Evolutionary conservation across 2,113 vertebrate species (phyloP).

Genomic region (Hucho hucho): DNA sequence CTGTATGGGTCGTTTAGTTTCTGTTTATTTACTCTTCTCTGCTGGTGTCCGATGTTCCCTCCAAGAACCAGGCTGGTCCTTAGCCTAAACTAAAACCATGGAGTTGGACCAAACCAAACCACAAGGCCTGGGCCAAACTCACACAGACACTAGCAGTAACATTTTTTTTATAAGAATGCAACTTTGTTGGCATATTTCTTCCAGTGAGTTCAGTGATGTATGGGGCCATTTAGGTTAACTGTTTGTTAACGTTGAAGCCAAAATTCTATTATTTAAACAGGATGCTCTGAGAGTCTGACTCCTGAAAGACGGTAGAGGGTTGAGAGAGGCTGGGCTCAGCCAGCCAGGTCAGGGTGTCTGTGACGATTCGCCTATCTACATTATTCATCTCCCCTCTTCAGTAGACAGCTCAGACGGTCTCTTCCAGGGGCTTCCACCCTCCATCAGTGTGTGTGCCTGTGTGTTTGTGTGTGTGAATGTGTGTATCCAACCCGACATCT

Average conservation of each 20-base stretch:
- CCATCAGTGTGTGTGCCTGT: too few relatives aligned
- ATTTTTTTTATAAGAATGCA: constrained; percentile 7
- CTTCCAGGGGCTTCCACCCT: constrained; percentile 30
- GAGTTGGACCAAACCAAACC: constrained; percentile 40
- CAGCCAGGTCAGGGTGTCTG: constrained; percentile 21
- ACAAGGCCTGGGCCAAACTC: constrained; percentile 11
- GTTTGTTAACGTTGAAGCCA: constrained; percentile 43
- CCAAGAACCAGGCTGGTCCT: constrained; percentile 50
- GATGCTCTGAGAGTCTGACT: constrained; percentile 28
- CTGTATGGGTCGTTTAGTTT: constrained; percentile 41
- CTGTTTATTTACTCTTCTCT: constrained; percentile 54
- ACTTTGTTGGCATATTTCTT: constrained; percentile 30
- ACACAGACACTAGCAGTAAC: constrained; percentile 9
- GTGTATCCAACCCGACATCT: background rate
- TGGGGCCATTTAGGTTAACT: constrained; percentile 40
- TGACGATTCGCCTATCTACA: constrained; percentile 50
- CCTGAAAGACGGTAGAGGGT: background rate
- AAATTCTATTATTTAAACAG: constrained; percentile 51
- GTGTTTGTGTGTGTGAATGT: too few relatives aligned
- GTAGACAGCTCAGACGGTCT: constrained; percentile 45
- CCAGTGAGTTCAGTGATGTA: constrained; percentile 42
- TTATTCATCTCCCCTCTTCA: constrained; percentile 55
- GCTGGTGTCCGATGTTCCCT: constrained; percentile 49
- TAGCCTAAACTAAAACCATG: constrained; percentile 43
- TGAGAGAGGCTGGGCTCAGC: background rate